phyloP scores from a whole-genome alignment of 2,113 vertebrate species.

The Paramormyrops kingsleyae region DNA sequence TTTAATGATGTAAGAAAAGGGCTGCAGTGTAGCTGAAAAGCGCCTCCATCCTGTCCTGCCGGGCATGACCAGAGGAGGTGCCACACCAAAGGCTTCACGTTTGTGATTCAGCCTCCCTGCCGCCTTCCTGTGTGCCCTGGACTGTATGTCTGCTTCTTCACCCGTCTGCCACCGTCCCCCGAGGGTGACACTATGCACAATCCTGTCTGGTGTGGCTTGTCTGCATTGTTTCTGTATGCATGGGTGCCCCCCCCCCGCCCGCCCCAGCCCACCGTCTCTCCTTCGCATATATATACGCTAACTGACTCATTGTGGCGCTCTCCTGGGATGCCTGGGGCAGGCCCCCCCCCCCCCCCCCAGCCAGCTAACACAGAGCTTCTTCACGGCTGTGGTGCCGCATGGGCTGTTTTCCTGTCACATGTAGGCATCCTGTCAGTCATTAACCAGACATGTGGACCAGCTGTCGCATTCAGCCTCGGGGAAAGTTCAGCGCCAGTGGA shows the following conservation, averaged over 20 bases:
- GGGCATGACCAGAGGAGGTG: background rate
- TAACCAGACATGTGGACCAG: constrained; percentile 34
- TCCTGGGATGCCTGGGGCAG: background rate
- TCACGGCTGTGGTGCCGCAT: constrained; percentile 40
- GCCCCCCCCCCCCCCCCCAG: background rate
- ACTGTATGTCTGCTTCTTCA: background rate
- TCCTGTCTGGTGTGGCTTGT: background rate
- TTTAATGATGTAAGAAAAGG: background rate
- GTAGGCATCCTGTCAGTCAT: constrained; percentile 49
- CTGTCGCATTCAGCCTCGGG: background rate
- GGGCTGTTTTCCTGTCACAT: constrained; percentile 26
- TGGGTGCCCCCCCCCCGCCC: background rate
- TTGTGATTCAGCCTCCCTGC: background rate
- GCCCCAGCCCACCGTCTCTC: background rate
- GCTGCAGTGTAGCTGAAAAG: background rate
- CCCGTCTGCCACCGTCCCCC: background rate
- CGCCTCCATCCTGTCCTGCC: background rate
- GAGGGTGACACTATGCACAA: background rate
- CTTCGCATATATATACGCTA: background rate
- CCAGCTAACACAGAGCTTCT: constrained; percentile 47
- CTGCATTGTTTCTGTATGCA: background rate
- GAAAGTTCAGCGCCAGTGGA: background rate
- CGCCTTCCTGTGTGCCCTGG: background rate
- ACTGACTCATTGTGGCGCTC: background rate
- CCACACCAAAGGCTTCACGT: background rate